These are phyloP conservation scores for Synanthedon vespiformis DNA, from an alignment of 2,888 invertebrate species.

Conservation along the genomic window DNA sequence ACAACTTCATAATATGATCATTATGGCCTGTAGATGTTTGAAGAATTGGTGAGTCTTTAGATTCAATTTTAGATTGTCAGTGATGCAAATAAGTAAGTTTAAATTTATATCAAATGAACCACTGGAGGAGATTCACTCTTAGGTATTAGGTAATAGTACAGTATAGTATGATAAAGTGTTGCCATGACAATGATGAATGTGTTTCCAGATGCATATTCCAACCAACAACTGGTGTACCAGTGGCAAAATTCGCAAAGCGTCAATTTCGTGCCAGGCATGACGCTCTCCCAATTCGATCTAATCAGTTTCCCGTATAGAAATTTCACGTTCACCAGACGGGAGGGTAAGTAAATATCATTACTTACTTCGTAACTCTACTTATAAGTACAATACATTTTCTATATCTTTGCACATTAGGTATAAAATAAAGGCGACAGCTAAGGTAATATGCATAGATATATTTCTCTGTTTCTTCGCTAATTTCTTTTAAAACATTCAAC, in stretches of 20 bases:
- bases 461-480: no score
- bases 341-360: constrained; percentile 67
- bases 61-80: no score
- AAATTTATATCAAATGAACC: background rate
- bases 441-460: no score
- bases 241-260: constrained; percentile 89
- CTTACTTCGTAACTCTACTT: constrained; percentile 4
- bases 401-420: background rate
- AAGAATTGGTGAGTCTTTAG: no score
- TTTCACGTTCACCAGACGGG: constrained; percentile 82
- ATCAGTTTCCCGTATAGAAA: constrained; percentile 88
- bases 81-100: no score
- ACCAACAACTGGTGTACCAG: constrained; percentile 85
- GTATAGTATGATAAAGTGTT: background rate
- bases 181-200: background rate
- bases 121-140: background rate
- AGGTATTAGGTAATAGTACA: no score
- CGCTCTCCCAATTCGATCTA: constrained; percentile 93
- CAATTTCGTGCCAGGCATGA: constrained; percentile 90
- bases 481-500: no score
- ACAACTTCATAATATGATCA: no score
- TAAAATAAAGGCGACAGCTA: no score
- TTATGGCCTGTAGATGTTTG: no score
- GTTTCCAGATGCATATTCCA: constrained; percentile 85
- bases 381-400: background rate